phyloP scores from a whole-genome alignment of 2,888 invertebrate species.

The Chrysomela aeneicollis region DNA sequence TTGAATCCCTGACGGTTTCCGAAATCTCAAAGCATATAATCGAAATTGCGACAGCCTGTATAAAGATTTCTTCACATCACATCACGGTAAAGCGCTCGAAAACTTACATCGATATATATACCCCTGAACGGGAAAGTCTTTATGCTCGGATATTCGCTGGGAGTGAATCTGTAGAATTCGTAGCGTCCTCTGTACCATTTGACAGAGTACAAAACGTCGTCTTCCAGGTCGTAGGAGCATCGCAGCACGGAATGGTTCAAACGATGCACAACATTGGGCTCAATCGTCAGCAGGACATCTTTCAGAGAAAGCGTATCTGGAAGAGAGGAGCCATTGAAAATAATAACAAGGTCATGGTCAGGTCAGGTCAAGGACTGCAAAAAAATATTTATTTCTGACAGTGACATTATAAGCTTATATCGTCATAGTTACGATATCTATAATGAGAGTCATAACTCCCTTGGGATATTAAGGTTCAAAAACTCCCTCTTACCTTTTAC shows the following conservation, averaged over 20 bases:
- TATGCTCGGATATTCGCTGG: conserved; percentile 72
- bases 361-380: too few relatives aligned
- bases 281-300: conserved; percentile 74
- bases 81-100: neutral
- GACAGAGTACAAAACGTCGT: conserved; percentile 78
- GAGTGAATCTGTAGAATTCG: conserved; percentile 86
- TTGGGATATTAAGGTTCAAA: too few relatives aligned
- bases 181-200: conserved; percentile 87
- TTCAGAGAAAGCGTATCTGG: conserved; percentile 72
- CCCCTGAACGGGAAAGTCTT: conserved; percentile 79
- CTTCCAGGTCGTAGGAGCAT: conserved; percentile 81
- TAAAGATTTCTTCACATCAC: too few relatives aligned
- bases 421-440: too few relatives aligned
- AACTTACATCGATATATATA: conserved; percentile 80
- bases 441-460: too few relatives aligned
- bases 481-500: too few relatives aligned
- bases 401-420: too few relatives aligned
- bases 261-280: conserved; percentile 74
- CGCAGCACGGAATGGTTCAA: conserved; percentile 74
- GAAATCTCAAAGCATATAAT: too few relatives aligned
- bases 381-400: too few relatives aligned
- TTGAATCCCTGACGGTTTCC: too few relatives aligned
- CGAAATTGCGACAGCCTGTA: too few relatives aligned
- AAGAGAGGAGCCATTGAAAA: conserved; percentile 38
- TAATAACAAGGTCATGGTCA: too few relatives aligned